These are phyloP conservation scores for Neomorphus geoffroyi DNA, from an alignment of 2,797 vertebrate species.

Conservation along the genomic window DNA sequence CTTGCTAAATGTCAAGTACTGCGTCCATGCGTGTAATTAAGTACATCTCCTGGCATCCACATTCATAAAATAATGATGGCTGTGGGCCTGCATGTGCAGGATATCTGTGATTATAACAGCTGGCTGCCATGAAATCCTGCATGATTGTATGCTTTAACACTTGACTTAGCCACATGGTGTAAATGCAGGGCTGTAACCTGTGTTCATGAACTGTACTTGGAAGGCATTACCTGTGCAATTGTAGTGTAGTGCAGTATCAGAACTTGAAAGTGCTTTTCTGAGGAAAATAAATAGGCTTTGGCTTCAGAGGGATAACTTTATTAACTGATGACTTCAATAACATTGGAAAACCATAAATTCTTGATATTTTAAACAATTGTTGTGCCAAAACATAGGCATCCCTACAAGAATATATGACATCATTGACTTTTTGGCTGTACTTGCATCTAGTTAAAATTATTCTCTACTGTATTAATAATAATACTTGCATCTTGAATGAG, in stretches of 20 bases:
- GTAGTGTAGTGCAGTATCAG: not conserved
- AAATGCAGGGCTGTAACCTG: not conserved
- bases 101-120: rapidly evolving
- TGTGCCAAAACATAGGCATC: no score
- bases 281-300: not conserved
- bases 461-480: not conserved
- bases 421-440: not conserved
- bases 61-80: no score
- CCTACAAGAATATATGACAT: not conserved
- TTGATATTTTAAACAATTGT: not conserved
- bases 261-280: not conserved
- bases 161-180: not conserved
- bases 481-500: not conserved
- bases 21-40: no score
- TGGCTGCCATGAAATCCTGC: not conserved
- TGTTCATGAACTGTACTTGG: not conserved
- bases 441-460: no score
- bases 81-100: not conserved
- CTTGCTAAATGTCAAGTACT: not conserved
- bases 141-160: not conserved
- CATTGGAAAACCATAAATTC: rapidly evolving
- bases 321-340: not conserved
- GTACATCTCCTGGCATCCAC: not conserved
- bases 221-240: not conserved
- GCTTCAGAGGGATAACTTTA: not conserved